A percentile compares a stretch with the other conserved stretches of the same genome.
Conservation (phyloP, 2,888 invertebrate species). For the Parthenolecanium corni region DNA sequence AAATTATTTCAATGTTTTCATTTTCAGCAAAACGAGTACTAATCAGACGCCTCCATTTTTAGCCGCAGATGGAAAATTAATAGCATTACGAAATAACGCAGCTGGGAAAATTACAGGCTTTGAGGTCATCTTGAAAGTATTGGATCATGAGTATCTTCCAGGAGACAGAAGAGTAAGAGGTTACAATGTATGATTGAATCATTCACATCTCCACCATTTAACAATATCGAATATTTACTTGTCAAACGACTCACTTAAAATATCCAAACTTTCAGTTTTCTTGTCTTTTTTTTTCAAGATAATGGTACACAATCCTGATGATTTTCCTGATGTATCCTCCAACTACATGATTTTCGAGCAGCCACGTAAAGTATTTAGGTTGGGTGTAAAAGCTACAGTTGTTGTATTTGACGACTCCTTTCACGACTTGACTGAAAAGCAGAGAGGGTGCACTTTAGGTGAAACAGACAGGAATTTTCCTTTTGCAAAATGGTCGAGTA, state of each 20-base stretch:
- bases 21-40: constrained; percentile 3
- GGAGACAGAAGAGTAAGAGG: constrained; percentile 14
- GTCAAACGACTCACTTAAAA: no score
- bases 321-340: constrained; percentile 29
- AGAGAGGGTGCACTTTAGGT: constrained; percentile 22
- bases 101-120: constrained; percentile 30
- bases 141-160: constrained; percentile 28
- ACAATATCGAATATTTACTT: not conserved
- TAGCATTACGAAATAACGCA: constrained; percentile 29
- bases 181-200: constrained; percentile 23
- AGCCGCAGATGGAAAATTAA: constrained; percentile 2
- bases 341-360: constrained; percentile 22
- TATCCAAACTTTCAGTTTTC: not conserved
- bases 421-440: not conserved
- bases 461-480: no score
- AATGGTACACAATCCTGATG: constrained; percentile 30
- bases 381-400: constrained; percentile 25
- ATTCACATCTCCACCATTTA: not conserved
- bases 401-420: constrained; percentile 29
- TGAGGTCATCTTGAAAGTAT: constrained; percentile 17
- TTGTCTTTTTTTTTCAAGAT: constrained; percentile 20
- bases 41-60: constrained; percentile 20
- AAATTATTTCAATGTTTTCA: no score
- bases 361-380: constrained; percentile 13
- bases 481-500: not conserved